Conservation (phyloP, 2,797 vertebrate genomes). For the Alcedo quadribrachys region DNA sequence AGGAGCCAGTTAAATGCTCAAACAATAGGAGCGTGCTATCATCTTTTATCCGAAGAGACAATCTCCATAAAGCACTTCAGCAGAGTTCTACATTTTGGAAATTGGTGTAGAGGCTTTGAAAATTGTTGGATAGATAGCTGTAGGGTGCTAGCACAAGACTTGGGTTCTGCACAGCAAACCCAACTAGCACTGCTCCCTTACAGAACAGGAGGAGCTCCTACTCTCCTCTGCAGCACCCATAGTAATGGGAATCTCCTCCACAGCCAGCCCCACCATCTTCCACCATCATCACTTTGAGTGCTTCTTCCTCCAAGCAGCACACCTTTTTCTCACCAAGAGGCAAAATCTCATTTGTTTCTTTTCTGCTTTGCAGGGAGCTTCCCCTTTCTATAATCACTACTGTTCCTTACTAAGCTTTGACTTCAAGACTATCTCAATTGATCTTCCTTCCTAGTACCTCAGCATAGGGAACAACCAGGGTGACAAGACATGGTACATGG, state of each 20-base stretch:
- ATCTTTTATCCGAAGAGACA: conserved; percentile 76
- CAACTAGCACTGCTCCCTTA: neutral
- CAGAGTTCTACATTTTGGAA: conserved; percentile 46
- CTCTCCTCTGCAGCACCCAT: neutral
- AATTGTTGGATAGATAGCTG: neutral
- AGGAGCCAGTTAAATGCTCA: conserved; percentile 79
- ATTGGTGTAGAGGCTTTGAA: conserved; percentile 10
- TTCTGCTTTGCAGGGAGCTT: neutral
- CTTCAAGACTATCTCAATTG: rapidly evolving
- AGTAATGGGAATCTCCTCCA: neutral
- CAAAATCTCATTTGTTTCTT: neutral
- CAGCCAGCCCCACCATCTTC: neutral
- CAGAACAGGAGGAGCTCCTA: neutral
- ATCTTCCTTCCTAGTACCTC: neutral
- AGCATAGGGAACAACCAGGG: rapidly evolving
- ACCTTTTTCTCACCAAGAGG: neutral
- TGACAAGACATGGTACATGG: neutral
- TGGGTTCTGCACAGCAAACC: neutral
- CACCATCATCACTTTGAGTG: neutral
- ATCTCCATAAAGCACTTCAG: conserved; percentile 65
- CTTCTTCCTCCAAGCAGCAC: neutral
- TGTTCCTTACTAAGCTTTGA: neutral
- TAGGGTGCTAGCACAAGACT: neutral
- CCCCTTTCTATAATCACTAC: neutral
- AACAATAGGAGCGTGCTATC: conserved; percentile 73